phyloP scores from a whole-genome alignment of 1,140 invertebrate genomes.

The Asobara japonica region DNA sequence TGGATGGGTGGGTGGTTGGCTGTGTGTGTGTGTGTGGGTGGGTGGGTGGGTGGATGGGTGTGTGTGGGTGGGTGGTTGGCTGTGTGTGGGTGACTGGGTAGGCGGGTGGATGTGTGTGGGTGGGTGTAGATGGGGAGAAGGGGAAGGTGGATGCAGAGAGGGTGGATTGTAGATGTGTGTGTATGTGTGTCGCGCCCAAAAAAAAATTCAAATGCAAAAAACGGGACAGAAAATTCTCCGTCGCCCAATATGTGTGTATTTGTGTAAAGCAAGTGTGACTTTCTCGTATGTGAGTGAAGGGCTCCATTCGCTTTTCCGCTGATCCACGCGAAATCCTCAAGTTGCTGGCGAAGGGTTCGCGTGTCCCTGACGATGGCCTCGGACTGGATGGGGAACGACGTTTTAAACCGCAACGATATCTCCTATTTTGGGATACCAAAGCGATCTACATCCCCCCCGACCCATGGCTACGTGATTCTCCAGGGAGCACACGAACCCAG shows the following conservation, averaged over 20 bases:
- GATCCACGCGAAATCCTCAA: conserved; percentile 54
- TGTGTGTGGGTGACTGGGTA: too few relatives aligned
- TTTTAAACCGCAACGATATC: conserved; percentile 66
- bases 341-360: conserved; percentile 41
- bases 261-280: conserved; percentile 25
- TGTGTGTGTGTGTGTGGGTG: too few relatives aligned
- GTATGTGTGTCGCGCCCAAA: too few relatives aligned
- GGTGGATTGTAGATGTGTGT: too few relatives aligned
- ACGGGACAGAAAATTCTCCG: not conserved
- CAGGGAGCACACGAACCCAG: not conserved
- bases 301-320: conserved; percentile 52
- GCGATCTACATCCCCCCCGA: conserved; percentile 43
- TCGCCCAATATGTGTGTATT: conserved; percentile 3
- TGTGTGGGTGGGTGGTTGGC: too few relatives aligned
- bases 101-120: too few relatives aligned
- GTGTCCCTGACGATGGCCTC: too few relatives aligned
- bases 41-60: too few relatives aligned
- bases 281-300: conserved; percentile 18
- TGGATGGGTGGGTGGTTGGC: too few relatives aligned
- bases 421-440: conserved; percentile 52
- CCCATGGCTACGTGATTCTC: conserved; percentile 6
- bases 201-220: not conserved
- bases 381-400: conserved; percentile 55
- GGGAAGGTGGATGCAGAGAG: too few relatives aligned
- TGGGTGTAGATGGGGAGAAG: too few relatives aligned